Base-by-base conservation (phyloP, 2,797 vertebrate genomes). In the Rhinichthys osculus region DNA sequence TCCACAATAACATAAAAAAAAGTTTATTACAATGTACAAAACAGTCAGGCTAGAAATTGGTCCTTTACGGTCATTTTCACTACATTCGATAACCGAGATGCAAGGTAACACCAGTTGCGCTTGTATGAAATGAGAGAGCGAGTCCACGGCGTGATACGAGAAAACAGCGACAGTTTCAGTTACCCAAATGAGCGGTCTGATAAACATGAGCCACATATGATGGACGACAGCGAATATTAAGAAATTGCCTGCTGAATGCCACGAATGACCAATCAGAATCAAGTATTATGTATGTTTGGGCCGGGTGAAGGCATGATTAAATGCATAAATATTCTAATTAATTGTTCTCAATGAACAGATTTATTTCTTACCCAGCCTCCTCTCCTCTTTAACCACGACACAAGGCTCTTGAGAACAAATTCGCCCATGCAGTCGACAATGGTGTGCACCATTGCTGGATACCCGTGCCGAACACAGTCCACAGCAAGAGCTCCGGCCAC, bases 391-490 rank as follows among this genome's bases (percentile, higher is more conserved):
- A 99, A 93, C 98, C 98, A 99, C 0, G 94, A 91, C 30, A 94
- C 95, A 93, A 99, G 91, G 80, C 96, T 98, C 94, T 98, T 99
- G 88, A 96, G 96, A 52, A 99, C 97, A 35, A 99, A 98, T 90
- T 99, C 98, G 13, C 98, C 98, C 90, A 99, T 95, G 93, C 98
- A 98, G 93, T 99, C 98, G 0, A 99, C 97, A 0, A 99, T 98
- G 79, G 96, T 96, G 23, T 98, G 97, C 2, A 99, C 97, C 94
- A 98, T 96, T 62, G 97, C 97, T 0, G 97, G 97, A 89, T 98
- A 96, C 0, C 97, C 98, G 0, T 98, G 97, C 54, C 96, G 95
- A 50, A 99, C 97, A 0, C 98, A 99, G 94, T 99, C 98, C 90
- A 98, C 96, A 0, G 98, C 97, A 91, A 99, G 91, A 23, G 97